Percentiles rank a stretch among this genome's conserved stretches.
Evolutionary conservation across 2,888 invertebrate species (phyloP).

Genomic region (Marasmarcha lunaedactyla): DNA sequence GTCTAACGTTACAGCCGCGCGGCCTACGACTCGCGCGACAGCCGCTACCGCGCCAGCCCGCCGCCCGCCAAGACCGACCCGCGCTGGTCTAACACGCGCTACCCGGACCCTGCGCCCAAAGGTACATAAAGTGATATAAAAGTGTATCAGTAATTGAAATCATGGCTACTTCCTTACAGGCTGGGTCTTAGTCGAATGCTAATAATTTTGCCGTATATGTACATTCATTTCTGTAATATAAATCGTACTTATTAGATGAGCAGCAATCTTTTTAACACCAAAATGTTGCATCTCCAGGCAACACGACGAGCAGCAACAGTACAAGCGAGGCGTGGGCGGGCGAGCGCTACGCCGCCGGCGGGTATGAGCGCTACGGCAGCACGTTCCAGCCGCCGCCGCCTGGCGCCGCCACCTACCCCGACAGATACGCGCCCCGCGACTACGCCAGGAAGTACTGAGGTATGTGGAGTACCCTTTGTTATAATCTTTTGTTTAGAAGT

Average conservation of each 20-base stretch:
- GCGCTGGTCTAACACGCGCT: conserved; percentile 42
- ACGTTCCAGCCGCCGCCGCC: conserved; percentile 5
- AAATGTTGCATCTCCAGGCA: no score
- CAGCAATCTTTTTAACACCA: no score
- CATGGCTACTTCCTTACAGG: no score
- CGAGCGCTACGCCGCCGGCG: conserved; percentile 36
- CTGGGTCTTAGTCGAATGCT: no score
- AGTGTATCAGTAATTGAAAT: not conserved
- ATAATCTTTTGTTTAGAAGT: no score
- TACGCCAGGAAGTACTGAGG: conserved; percentile 12
- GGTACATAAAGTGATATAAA: conserved; percentile 28
- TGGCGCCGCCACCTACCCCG: conserved; percentile 21
- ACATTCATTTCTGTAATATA: no score
- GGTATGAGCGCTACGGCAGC: conserved; percentile 28
- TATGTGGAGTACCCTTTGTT: no score
- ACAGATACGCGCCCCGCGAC: conserved; percentile 21
- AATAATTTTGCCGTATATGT: no score
- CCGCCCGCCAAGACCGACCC: conserved; percentile 55
- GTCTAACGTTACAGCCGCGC: no score
- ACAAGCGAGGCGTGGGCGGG: conserved; percentile 36
- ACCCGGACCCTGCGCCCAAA: conserved; percentile 49
- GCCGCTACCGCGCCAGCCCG: conserved; percentile 45
- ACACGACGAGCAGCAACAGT: conserved; percentile 16
- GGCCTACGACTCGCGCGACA: conserved; percentile 48
- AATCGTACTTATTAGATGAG: no score